A percentile compares a stretch with the other conserved stretches of the same genome.
phyloP scores from a whole-genome alignment of 2,113 vertebrate species.

The Elephas maximus region DNA sequence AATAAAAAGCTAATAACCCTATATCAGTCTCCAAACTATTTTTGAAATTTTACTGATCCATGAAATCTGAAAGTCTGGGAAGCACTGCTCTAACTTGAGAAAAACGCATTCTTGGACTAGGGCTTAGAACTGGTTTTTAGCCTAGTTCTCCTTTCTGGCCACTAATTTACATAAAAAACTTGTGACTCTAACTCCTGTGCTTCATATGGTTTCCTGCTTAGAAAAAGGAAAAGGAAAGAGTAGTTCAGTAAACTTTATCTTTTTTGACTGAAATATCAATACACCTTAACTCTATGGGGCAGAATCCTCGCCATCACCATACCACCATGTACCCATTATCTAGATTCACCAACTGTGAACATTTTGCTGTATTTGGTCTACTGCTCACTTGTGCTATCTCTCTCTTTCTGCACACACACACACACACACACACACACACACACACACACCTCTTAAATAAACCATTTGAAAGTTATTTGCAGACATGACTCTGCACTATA shows the following conservation, averaged over 20 bases:
- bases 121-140: constrained; percentile 4
- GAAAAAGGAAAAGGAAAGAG: neutral
- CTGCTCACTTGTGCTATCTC: neutral
- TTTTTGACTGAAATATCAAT: neutral
- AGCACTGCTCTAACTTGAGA: constrained; percentile 13
- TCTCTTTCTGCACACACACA: neutral
- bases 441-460: no score
- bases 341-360: neutral
- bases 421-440: no score
- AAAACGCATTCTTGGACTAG: constrained; percentile 42
- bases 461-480: neutral
- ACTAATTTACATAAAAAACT: neutral
- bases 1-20: constrained; percentile 15
- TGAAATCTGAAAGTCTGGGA: constrained; percentile 66
- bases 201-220: neutral
- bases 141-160: constrained; percentile 27
- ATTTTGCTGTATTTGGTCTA: neutral
- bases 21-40: constrained; percentile 24
- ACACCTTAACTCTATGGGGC: neutral
- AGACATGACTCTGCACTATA: neutral
- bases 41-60: constrained; percentile 56
- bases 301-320: neutral
- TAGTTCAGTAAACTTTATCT: neutral
- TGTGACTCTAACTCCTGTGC: neutral
- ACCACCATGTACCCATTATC: neutral